Base-by-base conservation (phyloP, 1,140 invertebrate species). In the Lycorma delicatula region DNA sequence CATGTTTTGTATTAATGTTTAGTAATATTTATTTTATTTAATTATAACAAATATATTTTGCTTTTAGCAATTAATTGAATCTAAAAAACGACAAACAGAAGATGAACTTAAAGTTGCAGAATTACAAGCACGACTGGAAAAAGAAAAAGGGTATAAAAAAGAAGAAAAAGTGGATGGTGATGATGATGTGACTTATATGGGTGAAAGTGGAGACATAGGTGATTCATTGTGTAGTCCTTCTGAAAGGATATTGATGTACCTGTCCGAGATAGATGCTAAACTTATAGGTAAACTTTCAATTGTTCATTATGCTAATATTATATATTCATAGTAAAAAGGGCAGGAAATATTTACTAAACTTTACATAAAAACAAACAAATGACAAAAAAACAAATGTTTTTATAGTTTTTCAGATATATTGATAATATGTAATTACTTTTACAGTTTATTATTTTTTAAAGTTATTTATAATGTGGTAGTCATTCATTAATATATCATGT, bases 1-100 rank as follows among this genome's bases (percentile, higher is more conserved):
- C n/a, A 16, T 36, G 9, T 13, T n/a, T 23, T 23, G 13, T 56
- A 56, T 4, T 5, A 52, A 56, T 16, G 1, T 29, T 56, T 11
- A 16, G 2, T 27, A 38, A 38, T 3, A 3, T 38, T 38, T 13
- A n/a, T 9, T 38, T 38, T 2, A 38, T 38, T 38, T 7, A 3
- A n/a, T n/a, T n/a, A n/a, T n/a, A 18, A 6, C 18, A 3, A n/a
- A n/a, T n/a, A n/a, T n/a, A n/a, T n/a, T 50, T 27, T 54, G 12
- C 18, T 58, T 62, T 2, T 79, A 87, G 50, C 84, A 87, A 66
- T 66, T 87, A 18, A 70, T 85, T 66, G 82, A 84, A 51, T 78
- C 78, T 0, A 80, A 77, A 58, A 75, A 79, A 48, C 81, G 81
- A 53, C 81, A 83, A 61, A 75, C 72, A 11, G 20, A 56, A n/a